Conservation (phyloP, 2,888 invertebrate genomes). For the Drosophila quasianomalipes region DNA sequence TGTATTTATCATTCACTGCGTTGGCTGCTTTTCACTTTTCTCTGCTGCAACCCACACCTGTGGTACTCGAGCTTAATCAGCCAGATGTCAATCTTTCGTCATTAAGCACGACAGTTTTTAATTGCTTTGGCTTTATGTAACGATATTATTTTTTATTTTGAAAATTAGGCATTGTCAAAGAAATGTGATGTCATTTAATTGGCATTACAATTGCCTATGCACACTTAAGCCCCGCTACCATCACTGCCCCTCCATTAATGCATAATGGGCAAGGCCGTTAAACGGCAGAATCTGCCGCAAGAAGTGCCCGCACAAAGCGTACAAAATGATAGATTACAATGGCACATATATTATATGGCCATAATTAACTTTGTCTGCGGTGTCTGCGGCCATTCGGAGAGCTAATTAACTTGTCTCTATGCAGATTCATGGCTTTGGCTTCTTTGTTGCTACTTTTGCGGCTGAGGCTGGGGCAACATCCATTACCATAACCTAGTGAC, state of each 20-base stretch:
- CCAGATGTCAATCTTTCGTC: conserved; percentile 64
- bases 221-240: neutral
- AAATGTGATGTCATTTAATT: conserved; percentile 68
- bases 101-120: conserved; percentile 64
- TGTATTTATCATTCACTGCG: conserved; percentile 14
- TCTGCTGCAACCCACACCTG: conserved; percentile 58
- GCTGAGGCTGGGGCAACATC: conserved; percentile 32
- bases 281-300: conserved; percentile 60
- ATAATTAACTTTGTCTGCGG: conserved; percentile 64
- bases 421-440: conserved; percentile 18
- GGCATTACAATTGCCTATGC: conserved; percentile 53
- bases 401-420: conserved; percentile 69
- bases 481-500: conserved; percentile 71
- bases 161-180: conserved; percentile 46
- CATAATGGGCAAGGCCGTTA: conserved; percentile 39
- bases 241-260: neutral
- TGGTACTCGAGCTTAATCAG: conserved; percentile 60
- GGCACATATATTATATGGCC: conserved; percentile 45
- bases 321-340: conserved; percentile 74
- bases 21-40: conserved; percentile 59
- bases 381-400: conserved; percentile 30
- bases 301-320: conserved; percentile 72
- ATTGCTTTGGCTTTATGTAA: conserved; percentile 66
- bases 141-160: neutral
- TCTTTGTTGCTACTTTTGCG: neutral